phyloP scores from a whole-genome alignment of 2,797 vertebrate genomes.

The Sciurus vulgaris region DNA sequence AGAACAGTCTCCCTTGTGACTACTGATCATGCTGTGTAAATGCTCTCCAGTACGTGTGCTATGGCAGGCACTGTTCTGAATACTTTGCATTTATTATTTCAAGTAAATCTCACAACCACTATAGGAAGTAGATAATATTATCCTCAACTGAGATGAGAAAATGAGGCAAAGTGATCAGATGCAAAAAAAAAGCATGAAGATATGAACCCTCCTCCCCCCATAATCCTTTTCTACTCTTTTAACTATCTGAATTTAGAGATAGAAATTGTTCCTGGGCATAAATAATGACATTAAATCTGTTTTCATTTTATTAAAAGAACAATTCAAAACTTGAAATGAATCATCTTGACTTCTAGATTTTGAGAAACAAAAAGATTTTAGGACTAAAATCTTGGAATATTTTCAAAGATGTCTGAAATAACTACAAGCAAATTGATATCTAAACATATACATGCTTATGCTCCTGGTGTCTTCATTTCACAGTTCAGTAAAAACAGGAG shows the following conservation, averaged over 20 bases:
- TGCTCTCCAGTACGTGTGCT: not conserved
- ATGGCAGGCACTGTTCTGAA: not conserved
- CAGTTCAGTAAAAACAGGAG: not conserved
- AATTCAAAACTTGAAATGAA: not conserved
- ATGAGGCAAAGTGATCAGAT: not conserved
- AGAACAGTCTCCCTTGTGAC: too few species aligned
- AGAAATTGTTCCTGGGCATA: not conserved
- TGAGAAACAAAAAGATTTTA: not conserved
- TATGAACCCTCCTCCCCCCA: not conserved
- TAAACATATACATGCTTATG: not conserved
- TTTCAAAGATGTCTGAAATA: conserved; percentile 2
- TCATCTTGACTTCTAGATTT: conserved; percentile 1
- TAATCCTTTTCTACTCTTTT: not conserved
- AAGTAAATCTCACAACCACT: not conserved
- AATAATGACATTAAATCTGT: not conserved
- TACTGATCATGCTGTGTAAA: not conserved
- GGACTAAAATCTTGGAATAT: not conserved
- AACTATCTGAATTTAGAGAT: not conserved
- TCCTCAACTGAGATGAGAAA: not conserved
- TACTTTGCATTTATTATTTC: not conserved
- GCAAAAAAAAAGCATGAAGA: not conserved
- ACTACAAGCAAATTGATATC: not conserved
- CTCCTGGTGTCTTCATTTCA: not conserved
- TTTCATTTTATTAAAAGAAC: conserved; percentile 26
- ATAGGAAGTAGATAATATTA: not conserved